Percentiles rank a stretch among this genome's conserved stretches.
Evolutionary conservation across 1,140 invertebrate genomes (phyloP).

Genomic region (Cydia fagiglandana): DNA sequence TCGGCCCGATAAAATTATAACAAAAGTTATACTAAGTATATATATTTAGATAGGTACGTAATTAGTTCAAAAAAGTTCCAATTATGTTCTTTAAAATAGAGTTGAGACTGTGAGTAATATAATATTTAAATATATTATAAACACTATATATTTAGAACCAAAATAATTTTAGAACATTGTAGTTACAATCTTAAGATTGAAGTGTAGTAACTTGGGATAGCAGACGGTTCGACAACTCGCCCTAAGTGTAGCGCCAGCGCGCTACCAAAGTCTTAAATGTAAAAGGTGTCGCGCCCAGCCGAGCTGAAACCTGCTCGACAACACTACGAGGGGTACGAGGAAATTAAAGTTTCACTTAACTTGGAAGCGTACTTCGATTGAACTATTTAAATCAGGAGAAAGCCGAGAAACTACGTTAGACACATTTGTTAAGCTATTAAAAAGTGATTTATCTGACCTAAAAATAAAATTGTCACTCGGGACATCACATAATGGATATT

Average conservation of each 20-base stretch:
- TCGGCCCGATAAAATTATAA: too few species aligned
- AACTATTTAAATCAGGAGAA: not conserved
- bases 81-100: too few species aligned
- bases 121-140: too few species aligned
- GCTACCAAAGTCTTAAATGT: not conserved
- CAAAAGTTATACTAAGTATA: too few species aligned
- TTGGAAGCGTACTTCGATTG: not conserved
- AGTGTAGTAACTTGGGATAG: not conserved
- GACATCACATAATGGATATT: not conserved
- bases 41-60: too few species aligned
- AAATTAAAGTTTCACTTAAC: slow-evolving; percentile 19
- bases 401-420: not conserved
- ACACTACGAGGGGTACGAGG: slow-evolving; percentile 17
- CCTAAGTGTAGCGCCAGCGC: not conserved
- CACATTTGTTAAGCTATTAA: not conserved
- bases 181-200: not conserved
- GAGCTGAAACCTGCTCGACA: slow-evolving; percentile 9
- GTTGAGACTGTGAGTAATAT: too few species aligned
- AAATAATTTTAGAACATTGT: too few species aligned
- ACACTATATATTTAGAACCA: too few species aligned
- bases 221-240: not conserved
- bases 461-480: not conserved
- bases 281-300: slow-evolving; percentile 10
- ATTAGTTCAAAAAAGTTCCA: too few species aligned
- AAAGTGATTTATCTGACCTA: not conserved